Conservation (phyloP, 2,797 vertebrate species). For the Agapornis canus region DNA sequence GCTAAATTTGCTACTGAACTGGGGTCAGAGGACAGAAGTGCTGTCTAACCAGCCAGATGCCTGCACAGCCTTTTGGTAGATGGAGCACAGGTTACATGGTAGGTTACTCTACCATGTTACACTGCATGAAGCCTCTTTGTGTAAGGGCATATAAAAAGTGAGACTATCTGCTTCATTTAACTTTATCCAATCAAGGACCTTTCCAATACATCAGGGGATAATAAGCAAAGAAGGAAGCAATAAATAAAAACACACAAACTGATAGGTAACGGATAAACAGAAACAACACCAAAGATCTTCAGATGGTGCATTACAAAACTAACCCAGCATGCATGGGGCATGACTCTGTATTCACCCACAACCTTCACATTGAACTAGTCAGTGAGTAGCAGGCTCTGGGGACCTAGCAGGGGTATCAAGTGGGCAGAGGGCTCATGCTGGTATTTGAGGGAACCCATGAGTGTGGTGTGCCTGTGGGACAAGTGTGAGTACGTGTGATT, state of each 20-base stretch:
- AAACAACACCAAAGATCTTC: neutral
- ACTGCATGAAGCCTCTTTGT: neutral
- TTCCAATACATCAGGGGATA: neutral
- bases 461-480: neutral
- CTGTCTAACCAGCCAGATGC: neutral
- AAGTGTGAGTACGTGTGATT: fast-evolving
- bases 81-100: neutral
- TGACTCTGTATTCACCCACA: neutral
- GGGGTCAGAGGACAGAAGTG: neutral
- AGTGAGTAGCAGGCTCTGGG: neutral
- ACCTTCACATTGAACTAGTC: neutral
- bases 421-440: neutral
- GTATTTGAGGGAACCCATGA: neutral
- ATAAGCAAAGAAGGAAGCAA: neutral
- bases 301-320: neutral
- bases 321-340: fast-evolving
- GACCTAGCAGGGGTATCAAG: neutral
- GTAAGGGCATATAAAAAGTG: neutral
- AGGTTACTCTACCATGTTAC: neutral
- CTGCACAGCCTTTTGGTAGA: neutral
- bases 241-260: neutral
- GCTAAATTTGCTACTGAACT: neutral
- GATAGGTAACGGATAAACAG: neutral
- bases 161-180: neutral
- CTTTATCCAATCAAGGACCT: neutral